Evolutionary conservation across 1,140 invertebrate genomes (phyloP), one percentile per base, ranked within the genome.

Genomic region (Drosophila quadrilineata): DNA sequence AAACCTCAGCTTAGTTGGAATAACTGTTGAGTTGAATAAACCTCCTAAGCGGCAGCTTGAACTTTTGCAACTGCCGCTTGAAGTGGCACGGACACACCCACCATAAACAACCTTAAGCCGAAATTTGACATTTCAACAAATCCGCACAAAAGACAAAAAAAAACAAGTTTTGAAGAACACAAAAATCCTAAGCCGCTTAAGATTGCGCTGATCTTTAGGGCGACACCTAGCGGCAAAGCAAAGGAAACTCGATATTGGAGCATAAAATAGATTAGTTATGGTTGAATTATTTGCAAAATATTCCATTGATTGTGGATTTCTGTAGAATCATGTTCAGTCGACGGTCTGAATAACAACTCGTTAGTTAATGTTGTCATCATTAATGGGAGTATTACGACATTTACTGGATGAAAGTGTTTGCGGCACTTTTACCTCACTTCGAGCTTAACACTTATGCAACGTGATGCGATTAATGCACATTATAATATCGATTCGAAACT

Each of bases 391-490:
- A 41, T 73, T 70, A 54, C 48, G 40, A 57, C 71, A 84, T 43
- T n/a, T n/a, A n/a, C n/a, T 62, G 52, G 66, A 62, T 35, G 77
- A 82, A 82, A 84, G 77, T 77, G 46, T n/a, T 84, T 69, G 69
- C 72, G 73, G 63, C 66, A 77, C 69, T 84, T 82, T 82, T 84
- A 65, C 56, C 50, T 58, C n/a, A n/a, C n/a, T n/a, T n/a, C n/a
- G n/a, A n/a, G 49, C 43, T 57, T 41, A 9, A 31, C 22, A 21
- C 16, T 71, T 54, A 59, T 56, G 50, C 59, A 79, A 70, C 45
- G 12, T 48, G 49, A 41, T 57, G 52, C 69, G 73, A 82, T 80
- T 82, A 71, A 57, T 71, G 69, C 68, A n/a, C n/a, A 69, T 65
- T 66, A 79, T 75, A 71, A 75, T 58, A 65, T 10, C 4, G 12